Evolutionary conservation across 2,888 invertebrate species (phyloP), one percentile per base, ranked within the genome.

Genomic region (Chirona hameri): DNA sequence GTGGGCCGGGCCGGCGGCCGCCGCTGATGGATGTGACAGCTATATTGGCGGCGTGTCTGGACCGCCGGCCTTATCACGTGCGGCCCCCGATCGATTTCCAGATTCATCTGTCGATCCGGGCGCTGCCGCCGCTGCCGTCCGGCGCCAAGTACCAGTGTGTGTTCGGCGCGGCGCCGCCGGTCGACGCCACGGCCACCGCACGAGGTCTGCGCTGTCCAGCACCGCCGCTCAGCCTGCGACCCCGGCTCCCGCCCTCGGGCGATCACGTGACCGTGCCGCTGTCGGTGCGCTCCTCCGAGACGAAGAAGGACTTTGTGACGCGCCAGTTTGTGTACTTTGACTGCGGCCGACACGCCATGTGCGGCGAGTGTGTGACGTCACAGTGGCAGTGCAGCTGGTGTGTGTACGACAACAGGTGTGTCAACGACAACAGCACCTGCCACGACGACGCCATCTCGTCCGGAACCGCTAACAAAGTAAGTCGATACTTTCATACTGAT

Each of bases 341-440:
- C 88, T 97, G 95, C 87, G 91, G 92, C 69, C 91, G 92, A 85
- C 95, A 95, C 87, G 91, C 91, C 60, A 93, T 93, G 84, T 95
- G 94, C 86, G 91, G 92, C 84, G 91, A 92, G 79, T 96, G 98
- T 88, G 95, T 98, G 60, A 92, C 93, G 87, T 96, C 97, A 83
- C 93, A 94, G 85, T 99, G 97, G 97, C 94, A 94, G 18, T 99
- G 99, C 88, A 95, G 95, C 88, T 99, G 99, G 99, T 99, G 99
- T 89, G 94, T 97, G 86, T 96, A 95, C 89, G 97, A 97, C 87
- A 98, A 98, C 89, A 94, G 93, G 87, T 98, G 97, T 88, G 95
- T 96, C 18, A 95, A 96, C 89, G 94, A 97, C 88, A 21, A 4
- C 27, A 93, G 94, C 81, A 90, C 92, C 83, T 97, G 97, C 88